Evolutionary conservation across 2,797 vertebrate genomes (phyloP).

Genomic region (Tokudaia tokunoshimensis): DNA sequence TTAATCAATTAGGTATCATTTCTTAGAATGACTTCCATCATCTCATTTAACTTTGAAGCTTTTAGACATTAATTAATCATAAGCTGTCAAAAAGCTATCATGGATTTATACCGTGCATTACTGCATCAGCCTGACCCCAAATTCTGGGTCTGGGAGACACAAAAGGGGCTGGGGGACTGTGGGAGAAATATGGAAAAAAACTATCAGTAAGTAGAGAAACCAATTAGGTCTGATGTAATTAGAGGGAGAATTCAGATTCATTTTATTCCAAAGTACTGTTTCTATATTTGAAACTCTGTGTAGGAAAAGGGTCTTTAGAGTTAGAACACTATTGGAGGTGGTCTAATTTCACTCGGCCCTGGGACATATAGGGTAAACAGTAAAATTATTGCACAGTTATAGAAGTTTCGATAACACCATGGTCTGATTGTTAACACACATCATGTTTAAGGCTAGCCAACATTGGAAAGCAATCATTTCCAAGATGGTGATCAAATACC

Average conservation of each 20-base stretch:
- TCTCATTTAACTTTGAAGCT: slow-evolving; percentile 62
- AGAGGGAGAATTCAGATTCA: slow-evolving; percentile 28
- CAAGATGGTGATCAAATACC: slow-evolving; percentile 51
- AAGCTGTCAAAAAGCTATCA: slow-evolving; percentile 55
- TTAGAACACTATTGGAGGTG: slow-evolving; percentile 27
- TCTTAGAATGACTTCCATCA: slow-evolving; percentile 64
- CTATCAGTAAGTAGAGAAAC: slow-evolving; percentile 14
- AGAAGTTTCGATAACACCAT: slow-evolving; percentile 57
- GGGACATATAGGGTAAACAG: slow-evolving; percentile 43
- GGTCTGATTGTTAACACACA: slow-evolving; percentile 58
- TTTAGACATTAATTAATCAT: slow-evolving; percentile 41
- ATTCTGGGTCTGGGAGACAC: slow-evolving; percentile 21
- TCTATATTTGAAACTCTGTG: neutral
- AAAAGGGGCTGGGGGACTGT: neutral
- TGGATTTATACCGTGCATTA: slow-evolving; percentile 51
- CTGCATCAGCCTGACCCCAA: neutral
- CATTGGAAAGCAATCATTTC: slow-evolving; percentile 61
- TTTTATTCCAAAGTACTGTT: slow-evolving; percentile 67
- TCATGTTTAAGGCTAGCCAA: slow-evolving; percentile 73
- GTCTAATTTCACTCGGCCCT: slow-evolving; percentile 7
- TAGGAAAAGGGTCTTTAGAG: slow-evolving; percentile 3
- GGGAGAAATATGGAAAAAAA: slow-evolving; percentile 22
- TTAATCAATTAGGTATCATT: slow-evolving; percentile 72
- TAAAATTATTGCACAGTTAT: slow-evolving; percentile 57
- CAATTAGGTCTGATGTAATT: slow-evolving; percentile 24